Conservation (phyloP, 1,140 invertebrate species). For the Macrotrachela quadricornifera region DNA sequence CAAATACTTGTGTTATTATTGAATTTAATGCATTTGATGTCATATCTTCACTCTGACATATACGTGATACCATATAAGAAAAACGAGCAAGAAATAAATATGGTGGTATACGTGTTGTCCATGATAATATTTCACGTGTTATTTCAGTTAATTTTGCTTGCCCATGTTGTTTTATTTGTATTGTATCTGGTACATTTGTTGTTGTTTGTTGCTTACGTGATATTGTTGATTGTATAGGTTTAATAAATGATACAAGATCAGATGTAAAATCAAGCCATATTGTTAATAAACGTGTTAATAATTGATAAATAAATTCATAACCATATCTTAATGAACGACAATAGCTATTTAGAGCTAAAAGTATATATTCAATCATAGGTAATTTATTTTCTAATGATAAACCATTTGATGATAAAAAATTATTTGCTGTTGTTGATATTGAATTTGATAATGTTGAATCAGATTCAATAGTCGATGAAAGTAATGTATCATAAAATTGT, state of each 20-base stretch:
- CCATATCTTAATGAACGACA: conserved; percentile 61
- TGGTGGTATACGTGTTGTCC: conserved; percentile 36
- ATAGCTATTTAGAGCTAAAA: conserved; percentile 41
- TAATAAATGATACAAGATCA: not conserved
- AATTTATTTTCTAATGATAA: not conserved
- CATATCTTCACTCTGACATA: conserved; percentile 52
- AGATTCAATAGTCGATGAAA: conserved; percentile 26
- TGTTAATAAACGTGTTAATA: conserved; percentile 68
- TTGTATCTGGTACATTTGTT: not conserved
- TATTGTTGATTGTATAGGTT: not conserved
- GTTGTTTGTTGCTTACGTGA: not conserved
- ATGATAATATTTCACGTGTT: not conserved
- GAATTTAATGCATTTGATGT: conserved; percentile 33
- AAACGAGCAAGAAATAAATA: conserved; percentile 75
- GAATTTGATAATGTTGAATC: conserved; percentile 28
- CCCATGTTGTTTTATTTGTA: not conserved
- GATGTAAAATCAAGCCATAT: conserved; percentile 59
- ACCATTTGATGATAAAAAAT: not conserved
- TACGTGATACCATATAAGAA: conserved; percentile 72
- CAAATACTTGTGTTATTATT: conserved; percentile 56
- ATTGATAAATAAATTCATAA: conserved; percentile 69
- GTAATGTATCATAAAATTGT: not conserved
- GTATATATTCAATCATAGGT: conserved; percentile 25
- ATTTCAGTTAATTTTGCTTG: not conserved
- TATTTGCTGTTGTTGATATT: conserved; percentile 19